Evolutionary conservation across 2,888 invertebrate genomes (phyloP), one percentile per base, ranked within the genome.

Genomic region (Hemicrepidius hirtus): DNA sequence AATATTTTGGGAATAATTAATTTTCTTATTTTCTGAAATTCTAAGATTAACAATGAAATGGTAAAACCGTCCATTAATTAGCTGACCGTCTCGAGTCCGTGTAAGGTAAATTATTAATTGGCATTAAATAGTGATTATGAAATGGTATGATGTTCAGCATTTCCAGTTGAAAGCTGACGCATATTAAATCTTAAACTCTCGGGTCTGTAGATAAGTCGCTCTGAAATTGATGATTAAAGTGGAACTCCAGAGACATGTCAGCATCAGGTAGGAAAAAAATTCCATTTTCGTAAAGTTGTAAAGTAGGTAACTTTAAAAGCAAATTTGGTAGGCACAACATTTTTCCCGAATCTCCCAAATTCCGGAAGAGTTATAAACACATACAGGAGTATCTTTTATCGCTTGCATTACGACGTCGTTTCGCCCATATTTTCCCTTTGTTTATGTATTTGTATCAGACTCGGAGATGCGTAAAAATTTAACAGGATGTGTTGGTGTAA

Each of bases 401-500:
- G 68, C 53, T 37, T 55, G 50, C 68, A 62, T 68, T 68, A 68
- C 68, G 62, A 53, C 62, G 55, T 41, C 64, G 57, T 64, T 57
- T 18, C 37, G 64, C 18, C 32, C 64, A 64, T 70, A 64, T 70
- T 70, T 63, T 64, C 46, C 35, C n/a, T 63, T 68, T 70, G 70
- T 64, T 70, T 70, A 64, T 64, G 70, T 55, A 64, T 63, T 59
- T 70, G 57, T 64, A 71, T 55, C 57, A 66, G 41, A 66, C 24
- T 32, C 64, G 44, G 21, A 46, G 66, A 65, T 50, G 71, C 71
- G 65, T 71, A 66, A 71, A 71, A 71, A 71, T 71, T 71, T 71
- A 71, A 71, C 71, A 65, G 65, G 70, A 57, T 60, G 64, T 57
- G 16, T 44, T 50, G 16, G 20, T 40, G 66, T 62, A 20, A n/a